Evolutionary conservation across 1,140 invertebrate genomes (phyloP).

Genomic region (Drosophila prosaltans): DNA sequence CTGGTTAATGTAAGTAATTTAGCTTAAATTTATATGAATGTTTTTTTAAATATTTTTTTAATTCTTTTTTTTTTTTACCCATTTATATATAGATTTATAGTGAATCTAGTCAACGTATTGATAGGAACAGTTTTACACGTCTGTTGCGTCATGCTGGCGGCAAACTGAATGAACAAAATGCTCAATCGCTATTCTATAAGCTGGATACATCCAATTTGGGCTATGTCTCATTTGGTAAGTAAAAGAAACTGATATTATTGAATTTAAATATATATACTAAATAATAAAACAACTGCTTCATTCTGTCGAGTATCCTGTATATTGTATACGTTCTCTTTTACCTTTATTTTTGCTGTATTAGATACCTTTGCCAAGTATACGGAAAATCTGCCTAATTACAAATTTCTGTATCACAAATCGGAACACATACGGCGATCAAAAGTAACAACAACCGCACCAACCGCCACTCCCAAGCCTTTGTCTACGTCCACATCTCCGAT

Average conservation of each 20-base stretch:
- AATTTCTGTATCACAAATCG: conserved; percentile 73
- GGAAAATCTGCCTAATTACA: conserved; percentile 54
- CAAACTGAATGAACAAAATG: conserved; percentile 64
- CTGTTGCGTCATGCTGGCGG: conserved; percentile 67
- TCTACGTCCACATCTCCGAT: not conserved
- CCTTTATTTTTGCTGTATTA: conserved; percentile 8
- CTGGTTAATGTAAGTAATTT: conserved; percentile 61
- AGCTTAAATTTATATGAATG: too few relatives aligned
- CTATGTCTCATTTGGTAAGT: conserved; percentile 67
- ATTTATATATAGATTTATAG: conserved; percentile 58
- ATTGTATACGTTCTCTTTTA: not conserved
- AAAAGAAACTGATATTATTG: too few relatives aligned
- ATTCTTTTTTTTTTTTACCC: not conserved
- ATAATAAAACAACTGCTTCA: too few relatives aligned
- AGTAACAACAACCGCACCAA: conserved; percentile 6
- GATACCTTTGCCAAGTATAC: conserved; percentile 57
- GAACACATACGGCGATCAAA: conserved; percentile 67
- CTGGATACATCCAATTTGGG: conserved; percentile 65
- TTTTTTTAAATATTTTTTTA: not conserved
- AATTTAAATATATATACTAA: too few relatives aligned
- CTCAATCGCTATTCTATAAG: conserved; percentile 61
- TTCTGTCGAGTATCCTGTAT: not conserved
- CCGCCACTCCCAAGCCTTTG: not conserved
- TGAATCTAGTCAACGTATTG: conserved; percentile 59
- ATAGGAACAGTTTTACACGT: conserved; percentile 61